phyloP scores from a whole-genome alignment of 2,888 invertebrate genomes.

The Cosmia trapezina region DNA sequence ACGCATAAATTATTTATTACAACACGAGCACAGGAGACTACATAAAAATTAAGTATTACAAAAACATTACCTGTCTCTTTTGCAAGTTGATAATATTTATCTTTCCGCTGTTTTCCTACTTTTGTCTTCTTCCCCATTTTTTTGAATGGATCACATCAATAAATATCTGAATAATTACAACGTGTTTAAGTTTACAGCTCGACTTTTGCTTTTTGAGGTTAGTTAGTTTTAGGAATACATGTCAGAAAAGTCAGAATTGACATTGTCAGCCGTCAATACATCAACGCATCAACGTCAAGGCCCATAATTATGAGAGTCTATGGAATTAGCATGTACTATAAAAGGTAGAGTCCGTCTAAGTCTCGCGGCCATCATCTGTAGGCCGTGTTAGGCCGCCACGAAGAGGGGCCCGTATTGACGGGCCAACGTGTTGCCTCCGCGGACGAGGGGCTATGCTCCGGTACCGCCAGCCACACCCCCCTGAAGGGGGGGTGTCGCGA shows the following conservation, averaged over 20 bases:
- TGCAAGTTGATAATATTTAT: conserved; percentile 99
- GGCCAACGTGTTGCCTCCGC: too few relatives aligned
- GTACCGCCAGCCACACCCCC: too few relatives aligned
- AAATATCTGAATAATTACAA: conserved; percentile 24
- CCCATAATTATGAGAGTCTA: too few relatives aligned
- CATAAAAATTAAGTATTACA: neutral
- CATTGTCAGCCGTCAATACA: neutral
- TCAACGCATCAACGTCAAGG: too few relatives aligned
- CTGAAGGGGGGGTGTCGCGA: too few relatives aligned
- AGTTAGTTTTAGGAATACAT: neutral
- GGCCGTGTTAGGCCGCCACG: too few relatives aligned
- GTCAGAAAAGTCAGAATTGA: conserved; percentile 5
- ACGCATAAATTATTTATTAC: neutral
- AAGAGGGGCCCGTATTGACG: too few relatives aligned
- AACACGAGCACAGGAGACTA: conserved; percentile 3
- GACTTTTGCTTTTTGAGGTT: conserved; percentile 39
- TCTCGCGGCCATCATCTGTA: too few relatives aligned
- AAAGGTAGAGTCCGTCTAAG: too few relatives aligned
- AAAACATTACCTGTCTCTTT: conserved; percentile 97
- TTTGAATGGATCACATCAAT: conserved; percentile 23
- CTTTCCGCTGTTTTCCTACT: conserved; percentile 99
- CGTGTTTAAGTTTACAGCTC: conserved; percentile 38
- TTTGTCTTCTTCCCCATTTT: conserved; percentile 98
- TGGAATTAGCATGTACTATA: too few relatives aligned
- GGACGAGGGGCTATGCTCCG: too few relatives aligned